Conservation (phyloP, 2,888 invertebrate genomes). For the Lycia hirtaria region DNA sequence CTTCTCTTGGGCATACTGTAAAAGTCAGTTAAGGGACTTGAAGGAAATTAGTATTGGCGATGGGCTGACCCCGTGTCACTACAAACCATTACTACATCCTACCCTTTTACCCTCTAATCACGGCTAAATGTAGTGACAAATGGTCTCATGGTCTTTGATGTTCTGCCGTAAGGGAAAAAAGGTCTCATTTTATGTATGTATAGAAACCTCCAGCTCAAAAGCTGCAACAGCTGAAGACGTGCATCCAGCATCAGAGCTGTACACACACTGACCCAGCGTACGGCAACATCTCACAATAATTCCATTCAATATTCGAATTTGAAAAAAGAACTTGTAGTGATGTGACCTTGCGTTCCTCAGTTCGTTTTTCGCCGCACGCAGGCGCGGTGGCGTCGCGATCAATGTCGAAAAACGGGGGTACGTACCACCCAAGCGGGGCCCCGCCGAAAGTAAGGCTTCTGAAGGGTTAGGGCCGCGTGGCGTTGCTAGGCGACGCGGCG, state of each 20-base stretch:
- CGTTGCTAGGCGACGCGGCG: slow-evolving; percentile 76
- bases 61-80: too few relatives aligned
- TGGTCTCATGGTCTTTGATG: too few relatives aligned
- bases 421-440: slow-evolving; percentile 46
- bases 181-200: background rate
- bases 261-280: slow-evolving; percentile 62
- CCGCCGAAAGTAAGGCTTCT: slow-evolving; percentile 80
- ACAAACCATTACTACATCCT: too few relatives aligned
- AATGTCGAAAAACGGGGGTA: slow-evolving; percentile 83
- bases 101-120: too few relatives aligned
- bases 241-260: slow-evolving; percentile 34
- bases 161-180: too few relatives aligned
- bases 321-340: slow-evolving; percentile 81
- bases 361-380: slow-evolving; percentile 83
- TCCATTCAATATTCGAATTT: slow-evolving; percentile 81
- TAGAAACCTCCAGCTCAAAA: background rate
- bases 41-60: too few relatives aligned
- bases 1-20: too few relatives aligned
- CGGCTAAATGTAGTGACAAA: too few relatives aligned
- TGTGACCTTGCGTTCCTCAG: slow-evolving; percentile 81
- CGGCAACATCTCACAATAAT: slow-evolving; percentile 72
- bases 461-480: slow-evolving; percentile 72
- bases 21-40: too few relatives aligned
- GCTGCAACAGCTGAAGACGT: slow-evolving; percentile 38
- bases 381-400: slow-evolving; percentile 78